A percentile compares a stretch with the other conserved stretches of the same genome.
Conservation (phyloP, 2,797 vertebrate species). For the Lagocephalus sceleratus region DNA sequence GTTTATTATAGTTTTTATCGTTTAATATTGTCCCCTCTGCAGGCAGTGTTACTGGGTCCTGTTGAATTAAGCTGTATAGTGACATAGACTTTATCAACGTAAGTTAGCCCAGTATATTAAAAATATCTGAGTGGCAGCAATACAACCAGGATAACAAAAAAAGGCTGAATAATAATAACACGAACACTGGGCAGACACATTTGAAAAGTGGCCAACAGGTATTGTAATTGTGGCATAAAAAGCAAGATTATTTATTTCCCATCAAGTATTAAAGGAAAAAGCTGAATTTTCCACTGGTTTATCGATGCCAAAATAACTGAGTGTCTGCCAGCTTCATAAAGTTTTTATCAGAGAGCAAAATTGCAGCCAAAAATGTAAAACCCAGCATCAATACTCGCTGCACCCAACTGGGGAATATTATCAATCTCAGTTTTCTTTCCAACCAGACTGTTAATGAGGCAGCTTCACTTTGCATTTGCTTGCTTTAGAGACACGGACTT, state of each 20-base stretch:
- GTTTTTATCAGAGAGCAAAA: constrained; percentile 63
- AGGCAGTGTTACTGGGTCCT: too few relatives aligned
- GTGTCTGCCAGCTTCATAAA: constrained; percentile 64
- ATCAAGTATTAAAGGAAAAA: constrained; percentile 50
- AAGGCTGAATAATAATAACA: not conserved
- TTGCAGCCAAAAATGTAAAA: constrained; percentile 57
- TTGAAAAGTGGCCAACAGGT: constrained; percentile 19
- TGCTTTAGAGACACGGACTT: constrained; percentile 15
- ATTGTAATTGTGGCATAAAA: constrained; percentile 13
- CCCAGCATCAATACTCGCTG: constrained; percentile 31
- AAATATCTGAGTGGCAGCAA: too few relatives aligned
- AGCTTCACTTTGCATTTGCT: constrained; percentile 23
- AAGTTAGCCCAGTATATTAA: too few relatives aligned
- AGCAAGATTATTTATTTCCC: constrained; percentile 32
- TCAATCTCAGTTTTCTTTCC: constrained; percentile 49
- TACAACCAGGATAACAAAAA: not conserved
- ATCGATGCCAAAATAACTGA: constrained; percentile 57
- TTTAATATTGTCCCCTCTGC: too few relatives aligned
- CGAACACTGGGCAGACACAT: not conserved
- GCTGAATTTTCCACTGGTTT: constrained; percentile 43
- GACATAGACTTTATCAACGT: too few relatives aligned
- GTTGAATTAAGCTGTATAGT: too few relatives aligned
- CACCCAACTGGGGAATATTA: constrained; percentile 48
- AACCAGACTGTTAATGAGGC: constrained; percentile 53
- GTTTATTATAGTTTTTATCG: too few relatives aligned